Evolutionary conservation across 2,797 vertebrate genomes (phyloP), one percentile per base, ranked within the genome.

Genomic region (Gallinago stenura): DNA sequence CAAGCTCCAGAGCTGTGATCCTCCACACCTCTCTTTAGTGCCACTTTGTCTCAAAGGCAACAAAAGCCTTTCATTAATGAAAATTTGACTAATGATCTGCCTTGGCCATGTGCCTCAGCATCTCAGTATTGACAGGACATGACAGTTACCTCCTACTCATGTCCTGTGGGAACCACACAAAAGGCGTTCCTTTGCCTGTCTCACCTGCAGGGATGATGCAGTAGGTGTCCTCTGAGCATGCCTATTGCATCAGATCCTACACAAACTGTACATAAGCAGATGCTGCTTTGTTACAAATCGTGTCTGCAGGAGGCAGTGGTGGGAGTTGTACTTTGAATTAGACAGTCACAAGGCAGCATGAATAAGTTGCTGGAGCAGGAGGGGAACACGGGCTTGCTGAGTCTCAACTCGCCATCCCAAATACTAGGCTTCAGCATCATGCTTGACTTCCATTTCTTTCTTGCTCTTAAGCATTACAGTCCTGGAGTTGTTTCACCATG

Each of bases 241-340:
- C 30, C 30, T 35, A 5, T 30, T 68, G 53, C 45, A 39, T 60
- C 35, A 51, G 64, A 69, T 91, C 83, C 83, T 71, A 73, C 79
- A 80, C 64, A 66, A 85, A 77, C 17, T 21, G 62, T n/a, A 48
- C 30, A 39, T 43, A n/a, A 90, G 60, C 54, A 93, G 60, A 90
- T 66, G 45, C 39, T 86, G n/a, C 83, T 90, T 90, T 88, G 45
- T 89, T 93, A 78, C 15, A 71, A 66, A 71, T 68, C 19, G 10
- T 73, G 31, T 86, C 90, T 86, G 86, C 92, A 86, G 72, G 68
- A 97, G 88, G 53, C 83, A 94, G 48, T 33, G 45, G 45, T 93
- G 50, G 53, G 86, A 94, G 62, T 75, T 78, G 54, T 21, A 12
- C 28, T 88, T 86, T 45, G 54, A 75, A 83, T 78, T 4, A 83